Conservation (phyloP, 2,113 vertebrate genomes). For the Prochilodus magdalenae region DNA sequence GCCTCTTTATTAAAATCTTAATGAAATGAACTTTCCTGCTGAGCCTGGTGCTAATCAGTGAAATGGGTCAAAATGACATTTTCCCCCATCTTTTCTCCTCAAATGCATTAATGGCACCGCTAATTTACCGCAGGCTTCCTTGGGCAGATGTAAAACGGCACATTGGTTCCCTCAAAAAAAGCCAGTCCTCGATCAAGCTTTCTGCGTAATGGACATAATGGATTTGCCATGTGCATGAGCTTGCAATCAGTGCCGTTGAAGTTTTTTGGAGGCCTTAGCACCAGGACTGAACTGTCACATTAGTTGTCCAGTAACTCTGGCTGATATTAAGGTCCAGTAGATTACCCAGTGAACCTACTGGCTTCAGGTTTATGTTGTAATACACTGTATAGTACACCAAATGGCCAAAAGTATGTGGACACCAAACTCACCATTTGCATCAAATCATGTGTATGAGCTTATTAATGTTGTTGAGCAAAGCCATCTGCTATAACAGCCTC, state of each 20-base stretch:
- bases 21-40: slow-evolving; percentile 33
- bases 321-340: too few species aligned
- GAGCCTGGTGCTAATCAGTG: neutral
- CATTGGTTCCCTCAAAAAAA: neutral
- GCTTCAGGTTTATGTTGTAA: too few species aligned
- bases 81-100: neutral
- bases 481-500: too few species aligned
- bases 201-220: neutral
- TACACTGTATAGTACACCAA: too few species aligned
- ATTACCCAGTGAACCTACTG: too few species aligned
- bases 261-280: too few species aligned
- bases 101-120: neutral
- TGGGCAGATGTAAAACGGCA: slow-evolving; percentile 4
- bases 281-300: too few species aligned
- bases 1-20: slow-evolving; percentile 31
- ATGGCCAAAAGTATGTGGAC: too few species aligned
- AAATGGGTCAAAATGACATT: slow-evolving; percentile 24
- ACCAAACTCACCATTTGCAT: too few species aligned
- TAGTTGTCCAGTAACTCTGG: too few species aligned
- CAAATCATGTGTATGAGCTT: too few species aligned
- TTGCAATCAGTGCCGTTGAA: neutral
- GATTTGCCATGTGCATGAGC: neutral
- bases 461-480: too few species aligned
- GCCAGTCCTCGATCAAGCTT: neutral
- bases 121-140: neutral